Base-by-base conservation (phyloP, 2,888 invertebrate genomes). In the Syrphus vitripennis region DNA sequence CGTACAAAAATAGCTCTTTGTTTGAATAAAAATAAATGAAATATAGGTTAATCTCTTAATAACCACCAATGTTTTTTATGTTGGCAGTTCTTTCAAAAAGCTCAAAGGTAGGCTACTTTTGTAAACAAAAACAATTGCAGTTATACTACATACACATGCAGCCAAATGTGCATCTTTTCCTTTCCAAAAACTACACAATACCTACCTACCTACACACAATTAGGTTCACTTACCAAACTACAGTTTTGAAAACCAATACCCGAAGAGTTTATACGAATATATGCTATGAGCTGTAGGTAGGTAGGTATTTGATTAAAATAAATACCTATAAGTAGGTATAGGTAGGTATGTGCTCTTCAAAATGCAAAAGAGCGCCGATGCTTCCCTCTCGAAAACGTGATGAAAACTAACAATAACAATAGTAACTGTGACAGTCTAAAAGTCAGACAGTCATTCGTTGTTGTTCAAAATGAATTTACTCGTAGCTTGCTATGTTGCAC, bases 321-420 rank as follows among this genome's bases (percentile, higher is more conserved):
- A 6, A 42, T 6, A 16, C 10, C 10, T 34, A 34, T n/a, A 6
- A 4, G n/a, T n/a, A 42, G 42, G n/a, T 7, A 42, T n/a, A 34
- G 6, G 3, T 78, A 77, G 24, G 45, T 50, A 70, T 55, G 53
- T 80, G 57, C 74, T 71, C 75, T 75, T 79, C 65, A 70, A 77
- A 71, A 74, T 37, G 24, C 63, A 69, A 77, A 74, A 72, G 53
- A 55, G 50, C 48, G 26, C n/a, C 24, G 42, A 45, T 80, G 29
- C n/a, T 29, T 71, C 65, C 40, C 71, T 34, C 16, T 65, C 45
- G 24, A 26, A 9, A 40, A 21, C 24, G 37, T 61, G 21, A 14
- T 6, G 12, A 31, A 7, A 29, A n/a, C 9, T 53, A 14, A n/a
- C n/a, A 26, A 29, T 29, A 53, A 26, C n/a, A 16, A 37, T 40